phyloP scores from a whole-genome alignment of 2,888 invertebrate genomes.

The Rhingia rostrata region DNA sequence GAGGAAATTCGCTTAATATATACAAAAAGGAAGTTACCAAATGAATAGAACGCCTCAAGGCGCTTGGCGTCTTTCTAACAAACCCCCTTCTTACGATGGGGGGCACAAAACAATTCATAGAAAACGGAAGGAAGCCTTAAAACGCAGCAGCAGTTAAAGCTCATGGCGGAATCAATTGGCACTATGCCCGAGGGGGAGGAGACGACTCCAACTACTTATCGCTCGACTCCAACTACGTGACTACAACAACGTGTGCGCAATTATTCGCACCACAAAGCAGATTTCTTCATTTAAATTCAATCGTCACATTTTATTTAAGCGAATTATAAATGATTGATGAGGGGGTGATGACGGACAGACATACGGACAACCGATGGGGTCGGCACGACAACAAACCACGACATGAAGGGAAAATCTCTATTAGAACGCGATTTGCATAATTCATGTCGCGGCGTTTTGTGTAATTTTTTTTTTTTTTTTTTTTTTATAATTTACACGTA shows the following conservation, averaged over 20 bases:
- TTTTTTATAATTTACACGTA: no score
- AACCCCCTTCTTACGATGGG: constrained; percentile 28
- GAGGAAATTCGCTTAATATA: constrained; percentile 67
- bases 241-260: constrained; percentile 43
- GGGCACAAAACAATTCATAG: constrained; percentile 28
- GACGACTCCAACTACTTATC: not conserved
- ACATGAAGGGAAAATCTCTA: constrained; percentile 17
- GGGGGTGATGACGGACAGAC: not conserved
- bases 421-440: constrained; percentile 62
- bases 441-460: constrained; percentile 68
- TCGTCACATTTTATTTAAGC: constrained; percentile 69
- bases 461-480: no score
- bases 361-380: not conserved
- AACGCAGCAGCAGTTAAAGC: constrained; percentile 36
- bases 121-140: constrained; percentile 70
- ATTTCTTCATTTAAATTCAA: constrained; percentile 74
- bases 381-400: not conserved
- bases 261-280: constrained; percentile 31
- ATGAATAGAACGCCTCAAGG: constrained; percentile 50
- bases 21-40: constrained; percentile 55
- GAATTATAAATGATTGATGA: constrained; percentile 67
- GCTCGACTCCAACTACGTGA: not conserved
- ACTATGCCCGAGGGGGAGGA: constrained; percentile 47
- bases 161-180: constrained; percentile 64
- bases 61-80: constrained; percentile 5